These are phyloP conservation scores for Lutraria rhynchaena DNA, from an alignment of 1,140 invertebrate genomes.

Conservation along the genomic window DNA sequence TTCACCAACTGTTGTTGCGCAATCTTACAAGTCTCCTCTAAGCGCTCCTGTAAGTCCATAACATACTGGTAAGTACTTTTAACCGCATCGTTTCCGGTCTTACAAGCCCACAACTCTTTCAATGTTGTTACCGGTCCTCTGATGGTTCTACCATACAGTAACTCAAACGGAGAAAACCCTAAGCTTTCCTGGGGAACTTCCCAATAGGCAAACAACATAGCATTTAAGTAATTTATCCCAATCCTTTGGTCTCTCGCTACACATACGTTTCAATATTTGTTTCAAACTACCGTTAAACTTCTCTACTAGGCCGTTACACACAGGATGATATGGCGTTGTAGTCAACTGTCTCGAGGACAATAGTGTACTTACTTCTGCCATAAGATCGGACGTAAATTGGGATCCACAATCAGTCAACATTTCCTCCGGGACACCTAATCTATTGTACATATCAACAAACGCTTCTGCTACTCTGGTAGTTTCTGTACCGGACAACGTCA, in stretches of 20 bases:
- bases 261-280: constrained; percentile 69
- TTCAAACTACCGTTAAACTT: constrained; percentile 67
- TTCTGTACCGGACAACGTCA: constrained; percentile 51
- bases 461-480: constrained; percentile 63
- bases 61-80: constrained; percentile 66
- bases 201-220: constrained; percentile 74
- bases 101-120: constrained; percentile 70
- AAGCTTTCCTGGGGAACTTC: constrained; percentile 63
- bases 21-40: constrained; percentile 54
- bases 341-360: constrained; percentile 64
- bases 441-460: constrained; percentile 78
- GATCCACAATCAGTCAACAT: constrained; percentile 81
- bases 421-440: constrained; percentile 79
- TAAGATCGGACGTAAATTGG: constrained; percentile 79
- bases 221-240: constrained; percentile 75
- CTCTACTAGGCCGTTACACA: constrained; percentile 73
- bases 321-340: constrained; percentile 70
- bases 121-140: constrained; percentile 69
- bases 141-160: constrained; percentile 72
- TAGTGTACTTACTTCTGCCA: constrained; percentile 60
- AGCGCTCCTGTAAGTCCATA: constrained; percentile 51
- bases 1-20: constrained; percentile 47
- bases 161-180: constrained; percentile 71
- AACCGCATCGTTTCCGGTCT: constrained; percentile 30
- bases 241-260: constrained; percentile 66